Evolutionary conservation across 2,113 vertebrate genomes (phyloP), one percentile per base, ranked within the genome.

Genomic region (Smithornis capensis): DNA sequence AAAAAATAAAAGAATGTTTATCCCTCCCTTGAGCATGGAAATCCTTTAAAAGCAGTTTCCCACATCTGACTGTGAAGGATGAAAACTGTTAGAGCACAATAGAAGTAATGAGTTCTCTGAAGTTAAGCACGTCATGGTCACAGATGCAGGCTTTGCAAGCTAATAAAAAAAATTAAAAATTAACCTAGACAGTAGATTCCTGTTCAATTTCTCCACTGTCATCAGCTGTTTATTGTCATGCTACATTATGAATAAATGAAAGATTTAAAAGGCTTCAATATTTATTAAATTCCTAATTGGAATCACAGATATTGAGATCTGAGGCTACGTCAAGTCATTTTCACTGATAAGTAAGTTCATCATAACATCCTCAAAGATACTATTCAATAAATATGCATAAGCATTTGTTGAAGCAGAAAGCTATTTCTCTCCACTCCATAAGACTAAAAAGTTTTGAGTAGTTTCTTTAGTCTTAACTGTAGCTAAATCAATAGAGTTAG

Each of bases 261-360:
- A 85, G 24, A 69, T 70, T 85, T 77, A 80, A 89, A 95, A 74
- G 49, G 62, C 53, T 92, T 84, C 57, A 75, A 80, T 45, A 84
- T 85, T 95, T 93, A 92, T 94, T 96, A 90, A 89, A 94, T 71
- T 87, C 65, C 63, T 96, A 95, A 92, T 84, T 96, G 94, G 91
- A 94, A 94, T 88, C 88, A 92, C 47, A 90, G 93, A 94, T 92
- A 95, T 3, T 90, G 75, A 82, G 90, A 92, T 94, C 90, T 90
- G 79, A 92, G 60, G 80, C 83, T 82, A 83, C 70, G 74, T 91
- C 74, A 79, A 96, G 81, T 64, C 33, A 75, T 82, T 86, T 95
- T 88, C 60, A 59, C 83, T 93, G 83, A 90, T 89, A 97, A 94
- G 64, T 55, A 91, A 81, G 24, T 65, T 94, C 68, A 96, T 84